Evolutionary conservation across 2,113 vertebrate species (phyloP), one percentile per base, ranked within the genome.

Genomic region (Plectropomus leopardus): DNA sequence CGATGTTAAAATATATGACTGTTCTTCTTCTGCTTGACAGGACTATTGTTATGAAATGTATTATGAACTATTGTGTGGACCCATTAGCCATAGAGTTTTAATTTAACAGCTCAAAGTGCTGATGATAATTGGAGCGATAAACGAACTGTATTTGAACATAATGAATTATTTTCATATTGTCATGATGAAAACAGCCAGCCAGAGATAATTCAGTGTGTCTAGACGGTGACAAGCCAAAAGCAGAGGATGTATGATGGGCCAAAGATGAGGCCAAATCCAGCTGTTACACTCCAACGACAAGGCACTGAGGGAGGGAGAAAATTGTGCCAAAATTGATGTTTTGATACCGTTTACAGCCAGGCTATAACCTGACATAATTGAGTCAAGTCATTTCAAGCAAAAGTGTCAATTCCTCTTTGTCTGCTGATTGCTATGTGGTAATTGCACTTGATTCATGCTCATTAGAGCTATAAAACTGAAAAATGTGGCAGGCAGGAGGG

Each of bases 401-500:
- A 66, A 73, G 4, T 9, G 21, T 23, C 50, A n/a, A 21, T 34
- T 68, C 48, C 55, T 13, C 34, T 45, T 45, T 76, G 71, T 78
- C 48, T 81, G 50, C 63, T 86, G 82, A 82, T 90, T 71, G 47
- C 60, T 48, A n/a, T 23, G 40, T 47, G 23, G 66, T 83, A 73
- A 87, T 87, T 80, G n/a, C 17, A 15, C 32, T 51, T 55, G 55
- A 91, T 85, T 84, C n/a, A 73, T 64, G 26, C 16, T 80, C n/a
- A 78, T 82, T 75, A 77, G 47, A 58, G 48, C 48, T 23, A 19
- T 70, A 0, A 44, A 68, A 65, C 2, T 17, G 58, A 57, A 67
- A 67, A 84, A 36, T 34, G 44, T 76, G 78, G 60, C 63, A 40
- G 59, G 58, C 57, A 28, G 64, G 23, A 48, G 44, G 78, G 36